phyloP scores from a whole-genome alignment of 1,140 invertebrate species.

The Archivesica marissinica region DNA sequence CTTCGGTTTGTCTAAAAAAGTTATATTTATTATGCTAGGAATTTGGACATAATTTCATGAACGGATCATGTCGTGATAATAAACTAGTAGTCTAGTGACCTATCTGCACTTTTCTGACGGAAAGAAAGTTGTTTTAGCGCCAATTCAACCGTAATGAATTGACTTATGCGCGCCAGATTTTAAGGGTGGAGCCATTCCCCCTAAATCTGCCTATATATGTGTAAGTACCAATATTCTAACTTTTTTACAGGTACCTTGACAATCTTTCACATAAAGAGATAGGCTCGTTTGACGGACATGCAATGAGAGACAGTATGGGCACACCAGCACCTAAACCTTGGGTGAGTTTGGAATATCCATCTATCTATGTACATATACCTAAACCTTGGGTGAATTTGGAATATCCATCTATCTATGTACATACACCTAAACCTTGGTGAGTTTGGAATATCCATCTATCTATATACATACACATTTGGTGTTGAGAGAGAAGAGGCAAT shows the following conservation, averaged over 20 bases:
- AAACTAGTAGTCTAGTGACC: background rate
- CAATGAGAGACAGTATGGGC: constrained; percentile 54
- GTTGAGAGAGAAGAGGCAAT: background rate
- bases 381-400: background rate
- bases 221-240: background rate
- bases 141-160: background rate
- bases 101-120: background rate
- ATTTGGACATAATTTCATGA: no score
- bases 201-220: background rate
- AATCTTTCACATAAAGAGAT: constrained; percentile 44
- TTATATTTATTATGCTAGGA: no score
- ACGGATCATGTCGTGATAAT: background rate
- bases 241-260: constrained; percentile 45
- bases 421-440: background rate
- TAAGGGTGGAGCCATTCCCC: background rate
- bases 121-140: background rate
- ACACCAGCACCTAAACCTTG: constrained; percentile 57
- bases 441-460: background rate
- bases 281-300: constrained; percentile 22
- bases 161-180: background rate
- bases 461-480: background rate
- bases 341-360: constrained; percentile 23
- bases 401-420: background rate
- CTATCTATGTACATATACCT: background rate
- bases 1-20: no score